Base-by-base conservation (phyloP, 2,888 invertebrate species). In the Tetragonisca angustula region DNA sequence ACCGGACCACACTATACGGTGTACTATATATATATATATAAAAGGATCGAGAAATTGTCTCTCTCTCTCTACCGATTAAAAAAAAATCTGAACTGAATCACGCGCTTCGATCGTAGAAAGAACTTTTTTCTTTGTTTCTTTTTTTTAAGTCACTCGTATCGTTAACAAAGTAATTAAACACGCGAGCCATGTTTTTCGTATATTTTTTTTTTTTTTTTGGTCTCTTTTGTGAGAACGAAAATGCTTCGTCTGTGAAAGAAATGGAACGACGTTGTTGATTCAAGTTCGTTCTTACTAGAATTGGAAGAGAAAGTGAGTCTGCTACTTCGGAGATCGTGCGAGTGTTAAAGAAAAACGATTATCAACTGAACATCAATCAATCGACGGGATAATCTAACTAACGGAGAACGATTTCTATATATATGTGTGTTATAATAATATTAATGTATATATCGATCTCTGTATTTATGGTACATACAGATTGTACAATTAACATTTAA, bases 391-490 rank as follows among this genome's bases (percentile, higher is more conserved):
- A 50, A 27, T 77, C 52, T 71, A 65, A 9, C 72, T 77, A 77
- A 77, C 65, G 54, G 59, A 71, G 19, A 59, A 43, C 71, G 59
- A 59, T 17, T 43, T 71, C 71, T 61, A 71, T 71, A 59, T n/a
- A n/a, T 27, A 27, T 27, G 27, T 65, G 6, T 36, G 19, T 32
- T 19, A 6, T 21, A 11, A 17, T 36, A 36, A 64, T 36, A 64
- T 36, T 43, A 43, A 9, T 64, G n/a, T 69, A 24, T 11, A 73
- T 73, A 64, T 62, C 67, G 65, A 73, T 73, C 65, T 78, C 70
- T 67, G 83, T 79, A 72, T 69, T 71, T 76, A 76, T 77, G 62
- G 81, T 81, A 83, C 76, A 87, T 79, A 88, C 76, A 73, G 69
- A 76, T 76, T 76, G 73, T 67, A 76, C 50, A 74, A 54, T 73